Percentiles rank a stretch among this genome's conserved stretches.
Evolutionary conservation across 64 coral and sea anemone genomes (phyloP).

Genomic region (Montipora efflorescens): DNA sequence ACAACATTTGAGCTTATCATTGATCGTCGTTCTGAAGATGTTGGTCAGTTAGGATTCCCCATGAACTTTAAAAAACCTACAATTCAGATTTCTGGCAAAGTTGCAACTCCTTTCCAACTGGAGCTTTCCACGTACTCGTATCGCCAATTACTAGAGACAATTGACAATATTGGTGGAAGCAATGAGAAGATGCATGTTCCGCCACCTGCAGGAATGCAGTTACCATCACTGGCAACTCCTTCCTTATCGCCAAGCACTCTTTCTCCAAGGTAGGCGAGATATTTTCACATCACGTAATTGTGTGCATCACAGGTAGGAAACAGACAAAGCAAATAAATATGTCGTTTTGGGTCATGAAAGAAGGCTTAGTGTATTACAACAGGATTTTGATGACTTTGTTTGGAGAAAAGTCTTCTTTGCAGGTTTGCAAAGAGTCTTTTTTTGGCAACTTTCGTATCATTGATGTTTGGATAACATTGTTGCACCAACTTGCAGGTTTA

Average conservation of each 20-base stretch:
- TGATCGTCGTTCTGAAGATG: conserved; percentile 78
- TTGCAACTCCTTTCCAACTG: conserved; percentile 80
- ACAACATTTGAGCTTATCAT: conserved; percentile 87
- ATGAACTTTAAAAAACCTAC: conserved; percentile 65
- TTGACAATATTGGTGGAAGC: conserved; percentile 80
- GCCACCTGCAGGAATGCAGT: conserved; percentile 41
- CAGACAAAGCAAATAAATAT: too few species aligned
- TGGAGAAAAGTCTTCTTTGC: too few species aligned
- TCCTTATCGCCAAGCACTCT: conserved; percentile 56
- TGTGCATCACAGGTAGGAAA: too few species aligned
- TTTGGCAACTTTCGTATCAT: too few species aligned
- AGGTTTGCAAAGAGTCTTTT: too few species aligned
- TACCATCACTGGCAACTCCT: conserved; percentile 1
- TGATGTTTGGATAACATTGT: too few species aligned
- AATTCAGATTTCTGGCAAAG: conserved; percentile 75
- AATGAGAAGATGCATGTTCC: conserved; percentile 39
- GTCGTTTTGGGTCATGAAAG: too few species aligned
- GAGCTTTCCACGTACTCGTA: conserved; percentile 93
- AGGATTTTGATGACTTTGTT: too few species aligned
- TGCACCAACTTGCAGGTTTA: too few species aligned
- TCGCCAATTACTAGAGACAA: conserved; percentile 79
- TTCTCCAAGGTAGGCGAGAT: conserved; percentile 39
- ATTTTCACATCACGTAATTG: too few species aligned
- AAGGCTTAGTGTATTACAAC: too few species aligned
- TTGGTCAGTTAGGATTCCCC: conserved; percentile 4